Evolutionary conservation across 2,113 vertebrate genomes (phyloP), one percentile per base, ranked within the genome.

Genomic region (Rhynchopsitta pachyrhyncha): DNA sequence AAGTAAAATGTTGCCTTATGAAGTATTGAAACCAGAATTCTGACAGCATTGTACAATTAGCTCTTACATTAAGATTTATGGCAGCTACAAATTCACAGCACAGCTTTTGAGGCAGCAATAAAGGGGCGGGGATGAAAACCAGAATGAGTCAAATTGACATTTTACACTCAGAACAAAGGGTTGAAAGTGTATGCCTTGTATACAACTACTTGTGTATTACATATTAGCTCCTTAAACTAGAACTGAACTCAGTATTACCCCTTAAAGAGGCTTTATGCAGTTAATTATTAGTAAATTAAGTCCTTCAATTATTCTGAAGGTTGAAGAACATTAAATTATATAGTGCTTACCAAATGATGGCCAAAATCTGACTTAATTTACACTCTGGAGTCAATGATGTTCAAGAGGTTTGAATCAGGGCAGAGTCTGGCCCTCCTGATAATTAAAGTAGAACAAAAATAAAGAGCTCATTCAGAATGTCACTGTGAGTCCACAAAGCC

Each of bases 21-120:
- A 97, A 91, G 73, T 97, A 94, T 97, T 97, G 93, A 97, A 97
- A 86, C 75, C 78, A 94, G 88, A 97, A 94, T 97, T 97, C 94
- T 97, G 96, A 96, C 96, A 97, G 93, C 90, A 97, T 46, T 95
- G 88, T 95, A 96, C 94, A 97, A 96, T 98, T 97, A 97, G 94
- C 80, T 95, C 80, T 97, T 97, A 95, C 81, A 97, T 97, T 97
- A 98, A 98, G 96, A 96, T 97, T 98, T 98, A 97, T 93, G 87
- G 93, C 97, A 97, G 78, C 91, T 90, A 95, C 93, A 97, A 97
- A 98, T 97, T 97, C 96, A 95, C 95, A 97, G 97, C 93, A 70
- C 95, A 85, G 49, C 85, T 98, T 97, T 94, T 96, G 95, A 98
- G 93, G 91, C 93, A 78, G 70, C 91, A 97, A 96, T 96, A 97